Base-by-base conservation (phyloP, 2,113 vertebrate species). In the Micronisus gabar region DNA sequence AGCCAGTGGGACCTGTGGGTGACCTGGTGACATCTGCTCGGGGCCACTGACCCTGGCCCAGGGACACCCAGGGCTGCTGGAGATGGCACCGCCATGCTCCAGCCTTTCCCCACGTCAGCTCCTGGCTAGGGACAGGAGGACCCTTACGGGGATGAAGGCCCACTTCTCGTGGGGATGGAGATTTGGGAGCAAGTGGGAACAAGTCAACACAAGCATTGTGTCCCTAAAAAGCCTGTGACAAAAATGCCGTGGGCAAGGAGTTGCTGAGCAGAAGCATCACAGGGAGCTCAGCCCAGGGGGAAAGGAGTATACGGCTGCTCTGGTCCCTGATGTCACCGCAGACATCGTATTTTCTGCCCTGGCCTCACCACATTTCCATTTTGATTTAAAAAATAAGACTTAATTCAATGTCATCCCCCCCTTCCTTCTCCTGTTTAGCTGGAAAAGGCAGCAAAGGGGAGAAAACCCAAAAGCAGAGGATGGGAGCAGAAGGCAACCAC, bases 41-140 rank as follows among this genome's bases (percentile, higher is more conserved):
- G 62, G 19, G 47, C 41, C 75, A 72, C 55, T 7, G 1, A 18
- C 36, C 26, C 32, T 4, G 1, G 21, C 22, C 55, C 38, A 75
- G 53, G 62, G 71, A 9, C 47, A n/a, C 53, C 41, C 18, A 20
- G 41, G 17, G 30, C 56, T 48, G 32, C 9, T 13, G 26, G 36
- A 50, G 41, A 56, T 1, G 5, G 48, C 47, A 74, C 32, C 1
- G 0, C 52, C 1, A 0, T 2, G 3, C 56, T 63, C 66, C 66
- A 81, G 29, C 34, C 50, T 47, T 5, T 72, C 40, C 41, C 66
- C 48, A 47, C 1, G 1, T 5, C 48, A 59, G 34, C 56, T 55
- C 48, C 30, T 0, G 1, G 32, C 26, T 43, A 52, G 36, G 30
- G 23, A 29, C 45, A 56, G 76, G 20, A 47, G 38, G 30, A 48